phyloP scores from a whole-genome alignment of 2,797 vertebrate species.

The Nyctalus aviator region DNA sequence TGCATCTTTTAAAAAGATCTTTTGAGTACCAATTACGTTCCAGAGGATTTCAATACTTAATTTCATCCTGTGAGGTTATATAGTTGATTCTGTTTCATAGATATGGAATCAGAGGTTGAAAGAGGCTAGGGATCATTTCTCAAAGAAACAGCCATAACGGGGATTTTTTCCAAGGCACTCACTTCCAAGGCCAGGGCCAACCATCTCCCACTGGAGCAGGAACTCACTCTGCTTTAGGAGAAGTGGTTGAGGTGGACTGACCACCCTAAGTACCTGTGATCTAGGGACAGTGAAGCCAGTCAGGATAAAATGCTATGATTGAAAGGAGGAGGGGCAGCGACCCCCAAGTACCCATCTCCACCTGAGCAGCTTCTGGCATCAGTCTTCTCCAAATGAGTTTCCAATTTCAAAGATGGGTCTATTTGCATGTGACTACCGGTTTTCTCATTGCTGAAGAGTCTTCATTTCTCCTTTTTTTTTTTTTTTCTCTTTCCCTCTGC shows the following conservation, averaged over 20 bases:
- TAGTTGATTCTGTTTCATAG: background rate
- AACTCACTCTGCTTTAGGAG: background rate
- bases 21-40: background rate
- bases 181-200: background rate
- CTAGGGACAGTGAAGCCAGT: background rate
- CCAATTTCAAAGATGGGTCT: background rate
- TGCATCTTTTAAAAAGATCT: constrained; percentile 8
- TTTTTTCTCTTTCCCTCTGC: background rate
- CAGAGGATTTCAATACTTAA: background rate
- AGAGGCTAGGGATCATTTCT: background rate
- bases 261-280: background rate
- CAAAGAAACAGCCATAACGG: background rate
- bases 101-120: background rate
- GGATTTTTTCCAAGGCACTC: background rate
- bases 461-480: constrained; percentile 55
- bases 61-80: background rate
- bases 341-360: background rate
- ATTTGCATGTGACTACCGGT: constrained; percentile 50
- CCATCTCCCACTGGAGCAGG: background rate
- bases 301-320: background rate
- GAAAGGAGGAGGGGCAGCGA: background rate
- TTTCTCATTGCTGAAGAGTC: background rate
- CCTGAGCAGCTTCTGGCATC: background rate
- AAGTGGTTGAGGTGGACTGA: background rate
- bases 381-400: background rate